Percentiles rank a stretch among this genome's conserved stretches.
Evolutionary conservation across 2,888 invertebrate species (phyloP).

Genomic region (Cheilosia grossa): DNA sequence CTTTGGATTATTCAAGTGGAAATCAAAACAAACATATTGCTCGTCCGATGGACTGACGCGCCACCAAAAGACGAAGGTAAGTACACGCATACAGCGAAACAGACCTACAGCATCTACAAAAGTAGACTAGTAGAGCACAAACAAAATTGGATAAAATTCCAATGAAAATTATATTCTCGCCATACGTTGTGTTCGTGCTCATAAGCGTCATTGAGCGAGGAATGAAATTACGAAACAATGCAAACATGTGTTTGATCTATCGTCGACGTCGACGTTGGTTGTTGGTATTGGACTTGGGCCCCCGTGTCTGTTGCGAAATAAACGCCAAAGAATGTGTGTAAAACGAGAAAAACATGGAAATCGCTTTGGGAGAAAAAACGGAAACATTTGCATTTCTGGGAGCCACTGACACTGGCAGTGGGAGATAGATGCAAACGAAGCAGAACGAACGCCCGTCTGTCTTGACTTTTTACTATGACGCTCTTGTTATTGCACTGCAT

Average conservation of each 20-base stretch:
- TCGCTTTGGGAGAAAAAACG: conserved; percentile 11
- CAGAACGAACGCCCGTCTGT: conserved; percentile 14
- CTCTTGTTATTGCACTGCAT: not conserved
- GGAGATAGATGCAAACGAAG: conserved; percentile 12
- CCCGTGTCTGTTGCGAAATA: conserved; percentile 54
- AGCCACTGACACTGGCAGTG: conserved; percentile 64
- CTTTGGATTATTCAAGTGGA: conserved; percentile 40
- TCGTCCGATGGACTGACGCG: conserved; percentile 8
- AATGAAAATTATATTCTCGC: conserved; percentile 17
- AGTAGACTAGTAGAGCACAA: conserved; percentile 9
- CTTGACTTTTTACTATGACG: conserved; percentile 38
- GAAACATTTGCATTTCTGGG: conserved; percentile 28
- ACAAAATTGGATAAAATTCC: conserved; percentile 45
- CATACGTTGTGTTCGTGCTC: not conserved
- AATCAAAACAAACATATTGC: conserved; percentile 68
- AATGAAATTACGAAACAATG: conserved; percentile 57
- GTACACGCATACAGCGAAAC: conserved; percentile 4
- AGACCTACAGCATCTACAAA: not conserved
- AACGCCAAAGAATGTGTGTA: conserved; percentile 38
- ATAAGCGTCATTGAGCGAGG: not conserved
- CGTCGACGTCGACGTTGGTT: conserved; percentile 21
- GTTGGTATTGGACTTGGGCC: conserved; percentile 17
- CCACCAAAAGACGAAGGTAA: conserved; percentile 52
- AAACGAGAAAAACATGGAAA: conserved; percentile 30
- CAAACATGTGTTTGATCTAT: conserved; percentile 62